phyloP scores from a whole-genome alignment of 2,113 vertebrate species.

The Gavia stellata region DNA sequence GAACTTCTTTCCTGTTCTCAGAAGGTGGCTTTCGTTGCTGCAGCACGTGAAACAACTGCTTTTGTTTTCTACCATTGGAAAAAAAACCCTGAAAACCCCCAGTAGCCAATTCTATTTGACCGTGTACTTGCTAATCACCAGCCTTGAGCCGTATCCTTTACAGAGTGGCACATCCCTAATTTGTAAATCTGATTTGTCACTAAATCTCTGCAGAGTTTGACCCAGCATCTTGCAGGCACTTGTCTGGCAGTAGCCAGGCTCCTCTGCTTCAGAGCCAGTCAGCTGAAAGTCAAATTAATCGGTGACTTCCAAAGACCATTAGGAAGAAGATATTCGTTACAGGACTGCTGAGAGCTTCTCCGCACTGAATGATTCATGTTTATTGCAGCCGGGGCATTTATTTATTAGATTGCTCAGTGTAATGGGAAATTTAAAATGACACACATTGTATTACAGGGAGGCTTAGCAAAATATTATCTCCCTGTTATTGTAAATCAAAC shows the following conservation, averaged over 20 bases:
- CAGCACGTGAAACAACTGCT: neutral
- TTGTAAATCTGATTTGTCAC: slow-evolving; percentile 56
- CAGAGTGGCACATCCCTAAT: neutral
- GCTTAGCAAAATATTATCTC: slow-evolving; percentile 69
- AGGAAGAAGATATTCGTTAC: slow-evolving; percentile 37
- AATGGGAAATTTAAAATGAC: slow-evolving; percentile 65
- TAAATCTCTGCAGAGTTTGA: slow-evolving; percentile 32
- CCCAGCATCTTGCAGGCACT: slow-evolving; percentile 30
- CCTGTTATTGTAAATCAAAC: slow-evolving; percentile 65
- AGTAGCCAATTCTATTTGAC: neutral
- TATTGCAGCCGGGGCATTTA: slow-evolving; percentile 58
- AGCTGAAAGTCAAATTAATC: slow-evolving; percentile 55
- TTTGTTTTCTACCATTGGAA: neutral
- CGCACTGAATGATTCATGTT: slow-evolving; percentile 59
- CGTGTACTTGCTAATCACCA: neutral
- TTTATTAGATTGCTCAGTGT: slow-evolving; percentile 61
- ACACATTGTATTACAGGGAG: slow-evolving; percentile 62
- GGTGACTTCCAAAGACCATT: slow-evolving; percentile 43
- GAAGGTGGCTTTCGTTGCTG: neutral
- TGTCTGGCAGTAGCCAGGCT: neutral
- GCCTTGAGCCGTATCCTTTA: slow-evolving; percentile 1
- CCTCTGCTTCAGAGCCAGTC: slow-evolving; percentile 3
- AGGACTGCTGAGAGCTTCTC: slow-evolving; percentile 41
- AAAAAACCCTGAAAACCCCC: neutral
- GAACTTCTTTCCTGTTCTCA: neutral